Evolutionary conservation across 1,140 invertebrate species (phyloP), one percentile per base, ranked within the genome.

Genomic region (Aphis craccivora): DNA sequence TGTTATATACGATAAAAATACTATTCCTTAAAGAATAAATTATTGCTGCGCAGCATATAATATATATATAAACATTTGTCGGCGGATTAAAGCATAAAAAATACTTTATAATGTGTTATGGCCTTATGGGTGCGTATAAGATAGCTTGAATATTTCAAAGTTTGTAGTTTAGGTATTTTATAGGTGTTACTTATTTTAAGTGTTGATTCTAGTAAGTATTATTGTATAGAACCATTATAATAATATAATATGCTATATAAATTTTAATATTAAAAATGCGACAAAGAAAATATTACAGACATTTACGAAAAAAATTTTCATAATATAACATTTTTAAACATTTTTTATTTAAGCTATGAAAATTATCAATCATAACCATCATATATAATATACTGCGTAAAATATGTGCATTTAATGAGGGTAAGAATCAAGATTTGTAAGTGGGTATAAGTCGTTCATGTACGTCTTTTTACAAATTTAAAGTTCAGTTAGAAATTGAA

Each of bases 81-180:
- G 37, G 25, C 43, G 55, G 89, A 67, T 90, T 90, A 89, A 23
- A 90, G 88, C 37, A 60, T 67, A 67, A 60, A 51, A 90, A 90
- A 90, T 25, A 67, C 60, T 60, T 90, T 90, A 60, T 51, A 40
- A 37, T 37, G 88, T 18, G 25, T 90, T 45, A 87, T 40, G 55
- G 25, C 25, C 20, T 86, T 86, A 86, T 53, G 86, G n/a, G 89
- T 90, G 89, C 53, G 37, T 40, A 86, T 30, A 67, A 60, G 11
- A 60, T 67, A 5, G 35, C 20, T 20, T 20, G n/a, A 90, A 90
- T 90, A 90, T 90, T 90, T 90, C 40, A 90, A 90, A 90, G 53
- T 90, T 90, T 67, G 53, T 67, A 67, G 60, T 67, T 30, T 67
- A 7, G 37, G 35, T 67, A 60, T 90, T 90, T 30, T 45, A 60